Percentiles rank a stretch among this genome's conserved stretches.
These are phyloP conservation scores for Zaprionus taronus DNA, from an alignment of 1,140 invertebrate genomes.

Conservation along the genomic window DNA sequence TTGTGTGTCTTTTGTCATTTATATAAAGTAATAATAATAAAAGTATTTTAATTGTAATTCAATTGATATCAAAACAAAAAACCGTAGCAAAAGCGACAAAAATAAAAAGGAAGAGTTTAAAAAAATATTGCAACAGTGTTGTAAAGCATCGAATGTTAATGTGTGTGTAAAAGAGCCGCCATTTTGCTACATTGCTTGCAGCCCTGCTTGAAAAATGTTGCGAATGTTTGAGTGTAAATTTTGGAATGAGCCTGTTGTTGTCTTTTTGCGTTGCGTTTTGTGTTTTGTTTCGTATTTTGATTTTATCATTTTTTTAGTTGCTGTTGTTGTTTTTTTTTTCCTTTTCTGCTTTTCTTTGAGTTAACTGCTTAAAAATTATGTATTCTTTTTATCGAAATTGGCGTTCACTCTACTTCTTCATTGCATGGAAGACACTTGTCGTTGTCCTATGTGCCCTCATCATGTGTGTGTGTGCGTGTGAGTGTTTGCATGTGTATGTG, in stretches of 20 bases:
- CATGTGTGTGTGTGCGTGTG: constrained; percentile 26
- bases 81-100: constrained; percentile 61
- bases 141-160: constrained; percentile 42
- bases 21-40: constrained; percentile 45
- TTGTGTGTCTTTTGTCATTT: constrained; percentile 59
- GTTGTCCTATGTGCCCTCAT: constrained; percentile 46
- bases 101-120: constrained; percentile 39
- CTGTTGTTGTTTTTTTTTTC: constrained; percentile 19
- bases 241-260: constrained; percentile 69
- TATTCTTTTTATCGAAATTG: constrained; percentile 53
- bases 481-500: constrained; percentile 49
- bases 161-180: constrained; percentile 23
- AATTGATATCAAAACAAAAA: constrained; percentile 42
- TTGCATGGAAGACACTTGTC: constrained; percentile 68
- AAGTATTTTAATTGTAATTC: constrained; percentile 49
- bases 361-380: constrained; percentile 45
- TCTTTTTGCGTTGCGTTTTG: constrained; percentile 20
- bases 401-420: constrained; percentile 40
- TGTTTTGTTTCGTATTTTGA: constrained; percentile 20
- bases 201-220: constrained; percentile 16
- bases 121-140: constrained; percentile 74
- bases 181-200: constrained; percentile 48
- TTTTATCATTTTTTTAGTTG: constrained; percentile 32
- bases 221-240: constrained; percentile 32
- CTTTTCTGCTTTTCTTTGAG: constrained; percentile 53